A percentile compares a stretch with the other conserved stretches of the same genome.
Evolutionary conservation across 2,888 invertebrate genomes (phyloP).

Genomic region (Hipparchia semele): DNA sequence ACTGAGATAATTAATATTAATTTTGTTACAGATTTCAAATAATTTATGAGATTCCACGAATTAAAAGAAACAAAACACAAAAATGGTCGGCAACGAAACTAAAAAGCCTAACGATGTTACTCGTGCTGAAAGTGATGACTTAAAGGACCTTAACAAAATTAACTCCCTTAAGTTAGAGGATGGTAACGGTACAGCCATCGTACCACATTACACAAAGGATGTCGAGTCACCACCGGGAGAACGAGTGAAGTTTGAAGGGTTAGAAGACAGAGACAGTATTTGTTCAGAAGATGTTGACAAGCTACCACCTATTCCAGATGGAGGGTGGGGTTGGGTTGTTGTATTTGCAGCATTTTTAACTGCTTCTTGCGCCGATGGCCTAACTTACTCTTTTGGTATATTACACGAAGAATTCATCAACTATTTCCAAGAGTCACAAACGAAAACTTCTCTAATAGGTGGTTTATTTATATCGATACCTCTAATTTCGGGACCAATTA

Average conservation of each 20-base stretch:
- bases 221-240: constrained; percentile 59
- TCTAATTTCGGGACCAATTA: constrained; percentile 90
- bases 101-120: constrained; percentile 33
- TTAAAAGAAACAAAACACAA: constrained; percentile 12
- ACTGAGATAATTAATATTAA: neutral
- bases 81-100: constrained; percentile 42
- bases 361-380: constrained; percentile 95
- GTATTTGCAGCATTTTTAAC: constrained; percentile 92
- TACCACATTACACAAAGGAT: constrained; percentile 49
- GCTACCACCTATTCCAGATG: constrained; percentile 88
- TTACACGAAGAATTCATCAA: constrained; percentile 91
- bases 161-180: constrained; percentile 66
- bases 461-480: constrained; percentile 95
- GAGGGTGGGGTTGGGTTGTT: constrained; percentile 95
- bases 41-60: constrained; percentile 31
- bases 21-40: constrained; percentile 35
- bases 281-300: constrained; percentile 66
- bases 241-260: constrained; percentile 72
- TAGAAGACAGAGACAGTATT: constrained; percentile 74
- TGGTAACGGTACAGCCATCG: constrained; percentile 45
- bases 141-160: constrained; percentile 64
- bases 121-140: constrained; percentile 39
- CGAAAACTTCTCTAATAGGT: constrained; percentile 94
- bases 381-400: constrained; percentile 96
- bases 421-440: constrained; percentile 90